Percentiles rank a stretch among this genome's conserved stretches.
Evolutionary conservation across 2,888 invertebrate genomes (phyloP).

Genomic region (Diaprepes abbreviatus): DNA sequence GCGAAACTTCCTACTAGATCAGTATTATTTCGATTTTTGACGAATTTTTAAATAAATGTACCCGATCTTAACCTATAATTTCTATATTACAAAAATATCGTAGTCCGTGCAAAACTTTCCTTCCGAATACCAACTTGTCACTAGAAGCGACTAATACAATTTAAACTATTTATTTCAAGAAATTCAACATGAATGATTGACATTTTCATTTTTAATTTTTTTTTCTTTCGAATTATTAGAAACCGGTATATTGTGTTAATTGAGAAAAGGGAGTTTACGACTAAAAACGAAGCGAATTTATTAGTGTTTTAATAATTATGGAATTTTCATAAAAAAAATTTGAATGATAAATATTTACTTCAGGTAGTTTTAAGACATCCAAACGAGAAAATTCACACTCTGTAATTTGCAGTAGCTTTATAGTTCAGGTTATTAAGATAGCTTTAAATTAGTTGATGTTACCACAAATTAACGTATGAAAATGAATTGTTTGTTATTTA

Average conservation of each 20-base stretch:
- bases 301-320: slow-evolving; percentile 41
- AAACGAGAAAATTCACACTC: not conserved
- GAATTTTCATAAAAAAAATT: slow-evolving; percentile 33
- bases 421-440: too few relatives aligned
- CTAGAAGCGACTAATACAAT: slow-evolving; percentile 4
- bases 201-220: slow-evolving; percentile 31
- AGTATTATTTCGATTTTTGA: too few relatives aligned
- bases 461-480: too few relatives aligned
- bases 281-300: slow-evolving; percentile 40
- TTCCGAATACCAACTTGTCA: slow-evolving; percentile 6
- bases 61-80: too few relatives aligned
- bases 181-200: slow-evolving; percentile 24
- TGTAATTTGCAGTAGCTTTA: too few relatives aligned
- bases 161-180: slow-evolving; percentile 10
- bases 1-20: too few relatives aligned
- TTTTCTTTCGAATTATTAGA: slow-evolving; percentile 13
- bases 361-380: slow-evolving; percentile 6
- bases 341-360: slow-evolving; percentile 47
- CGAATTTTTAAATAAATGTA: too few relatives aligned
- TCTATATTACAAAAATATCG: too few relatives aligned
- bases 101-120: not conserved
- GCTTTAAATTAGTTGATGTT: too few relatives aligned
- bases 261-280: slow-evolving; percentile 33
- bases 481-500: too few relatives aligned
- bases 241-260: slow-evolving; percentile 34